phyloP scores from a whole-genome alignment of 2,797 vertebrate species.

The Enteromius paludinosus region DNA sequence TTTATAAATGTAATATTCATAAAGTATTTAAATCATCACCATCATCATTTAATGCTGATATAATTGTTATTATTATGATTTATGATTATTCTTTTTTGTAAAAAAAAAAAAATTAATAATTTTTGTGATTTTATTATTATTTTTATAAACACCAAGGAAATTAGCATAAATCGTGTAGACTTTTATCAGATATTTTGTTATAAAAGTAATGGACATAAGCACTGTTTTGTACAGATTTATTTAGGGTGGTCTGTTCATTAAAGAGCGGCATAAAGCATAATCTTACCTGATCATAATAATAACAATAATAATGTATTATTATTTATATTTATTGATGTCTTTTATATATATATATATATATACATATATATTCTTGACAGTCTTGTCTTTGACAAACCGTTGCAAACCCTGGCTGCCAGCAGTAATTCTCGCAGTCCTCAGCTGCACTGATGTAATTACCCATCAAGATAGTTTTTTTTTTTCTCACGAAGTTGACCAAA shows the following conservation, averaged over 20 bases:
- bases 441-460: background rate
- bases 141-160: background rate
- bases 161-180: background rate
- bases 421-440: background rate
- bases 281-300: background rate
- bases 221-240: background rate
- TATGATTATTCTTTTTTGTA: background rate
- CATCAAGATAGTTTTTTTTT: background rate
- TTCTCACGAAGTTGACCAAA: background rate
- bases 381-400: background rate
- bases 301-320: background rate
- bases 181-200: background rate
- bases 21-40: background rate
- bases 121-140: background rate
- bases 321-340: background rate
- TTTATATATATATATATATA: no score
- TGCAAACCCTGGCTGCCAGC: background rate
- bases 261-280: background rate
- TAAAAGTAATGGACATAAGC: background rate
- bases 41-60: background rate
- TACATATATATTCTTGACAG: background rate
- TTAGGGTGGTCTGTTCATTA: background rate
- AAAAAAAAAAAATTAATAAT: no score
- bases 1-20: no score
- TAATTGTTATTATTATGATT: background rate